Percentiles rank a stretch among this genome's conserved stretches.
phyloP scores from a whole-genome alignment of 1,140 invertebrate genomes.

The Nixonia krombeini region DNA sequence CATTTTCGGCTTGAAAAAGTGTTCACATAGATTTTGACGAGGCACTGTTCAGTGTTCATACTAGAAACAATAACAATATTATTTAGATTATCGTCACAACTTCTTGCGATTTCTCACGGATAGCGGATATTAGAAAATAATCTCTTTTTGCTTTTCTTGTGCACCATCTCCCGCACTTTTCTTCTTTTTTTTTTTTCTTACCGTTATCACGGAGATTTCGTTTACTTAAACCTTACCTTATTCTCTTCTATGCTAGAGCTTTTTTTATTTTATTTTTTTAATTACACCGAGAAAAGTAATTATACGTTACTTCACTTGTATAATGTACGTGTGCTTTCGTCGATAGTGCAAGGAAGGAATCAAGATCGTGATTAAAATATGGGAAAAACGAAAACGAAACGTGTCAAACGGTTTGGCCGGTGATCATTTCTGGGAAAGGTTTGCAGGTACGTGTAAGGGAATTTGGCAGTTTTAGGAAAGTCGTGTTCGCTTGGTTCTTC shows the following conservation, averaged over 20 bases:
- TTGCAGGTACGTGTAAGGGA: too few relatives aligned
- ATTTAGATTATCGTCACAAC: constrained; percentile 58
- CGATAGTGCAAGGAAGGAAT: constrained; percentile 45
- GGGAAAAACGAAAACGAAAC: constrained; percentile 29
- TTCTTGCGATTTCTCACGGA: constrained; percentile 40
- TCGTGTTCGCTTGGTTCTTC: too few relatives aligned
- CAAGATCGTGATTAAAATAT: constrained; percentile 43
- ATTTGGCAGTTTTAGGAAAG: too few relatives aligned
- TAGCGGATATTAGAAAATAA: constrained; percentile 62
- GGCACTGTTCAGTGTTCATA: constrained; percentile 70
- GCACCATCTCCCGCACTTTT: background rate
- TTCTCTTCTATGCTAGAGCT: constrained; percentile 38
- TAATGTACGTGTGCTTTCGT: constrained; percentile 35
- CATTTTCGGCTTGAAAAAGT: constrained; percentile 61
- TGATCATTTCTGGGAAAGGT: background rate
- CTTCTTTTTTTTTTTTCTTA: constrained; percentile 48
- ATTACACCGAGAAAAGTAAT: constrained; percentile 44
- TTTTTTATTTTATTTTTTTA: too few relatives aligned
- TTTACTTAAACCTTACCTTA: constrained; percentile 45
- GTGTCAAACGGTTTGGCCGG: constrained; percentile 1
- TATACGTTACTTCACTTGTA: constrained; percentile 13
- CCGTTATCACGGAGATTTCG: constrained; percentile 52
- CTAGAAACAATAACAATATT: constrained; percentile 68
- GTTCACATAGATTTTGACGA: constrained; percentile 68
- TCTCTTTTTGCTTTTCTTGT: constrained; percentile 33